These are phyloP conservation scores for Chaetorhynchus papuensis DNA, from an alignment of 2,113 vertebrate species.

Conservation along the genomic window DNA sequence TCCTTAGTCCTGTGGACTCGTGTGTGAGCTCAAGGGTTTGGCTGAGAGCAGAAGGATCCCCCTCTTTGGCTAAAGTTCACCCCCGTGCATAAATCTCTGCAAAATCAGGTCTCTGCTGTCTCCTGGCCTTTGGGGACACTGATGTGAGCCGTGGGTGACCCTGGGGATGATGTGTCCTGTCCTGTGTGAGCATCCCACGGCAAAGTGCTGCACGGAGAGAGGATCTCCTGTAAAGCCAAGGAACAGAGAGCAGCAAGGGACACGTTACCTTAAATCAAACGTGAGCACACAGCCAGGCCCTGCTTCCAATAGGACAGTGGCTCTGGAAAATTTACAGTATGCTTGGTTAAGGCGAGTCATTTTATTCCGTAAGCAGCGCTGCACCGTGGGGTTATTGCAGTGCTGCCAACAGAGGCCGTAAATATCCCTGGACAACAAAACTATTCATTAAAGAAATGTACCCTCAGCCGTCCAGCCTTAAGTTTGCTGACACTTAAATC, in stretches of 20 bases:
- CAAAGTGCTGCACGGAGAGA: background rate
- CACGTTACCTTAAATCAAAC: background rate
- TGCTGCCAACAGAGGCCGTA: background rate
- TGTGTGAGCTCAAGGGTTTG: rapidly evolving
- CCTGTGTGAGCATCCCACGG: background rate
- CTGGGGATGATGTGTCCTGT: rapidly evolving
- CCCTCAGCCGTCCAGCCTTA: background rate
- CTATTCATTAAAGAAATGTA: slow-evolving; percentile 3
- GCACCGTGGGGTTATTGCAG: background rate
- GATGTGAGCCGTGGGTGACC: background rate
- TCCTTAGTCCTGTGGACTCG: rapidly evolving
- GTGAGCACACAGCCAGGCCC: background rate
- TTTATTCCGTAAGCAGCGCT: background rate
- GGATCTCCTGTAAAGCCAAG: background rate
- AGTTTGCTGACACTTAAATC: background rate
- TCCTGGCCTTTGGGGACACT: background rate
- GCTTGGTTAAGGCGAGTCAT: slow-evolving; percentile 21
- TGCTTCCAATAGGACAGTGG: background rate
- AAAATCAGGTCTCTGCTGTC: background rate
- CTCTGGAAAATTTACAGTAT: slow-evolving; percentile 8
- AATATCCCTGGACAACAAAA: slow-evolving; percentile 11
- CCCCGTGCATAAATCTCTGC: background rate
- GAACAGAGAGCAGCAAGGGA: background rate
- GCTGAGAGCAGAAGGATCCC: background rate
- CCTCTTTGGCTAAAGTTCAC: background rate